Conservation (phyloP, 2,888 invertebrate species). For the Eledone cirrhosa region DNA sequence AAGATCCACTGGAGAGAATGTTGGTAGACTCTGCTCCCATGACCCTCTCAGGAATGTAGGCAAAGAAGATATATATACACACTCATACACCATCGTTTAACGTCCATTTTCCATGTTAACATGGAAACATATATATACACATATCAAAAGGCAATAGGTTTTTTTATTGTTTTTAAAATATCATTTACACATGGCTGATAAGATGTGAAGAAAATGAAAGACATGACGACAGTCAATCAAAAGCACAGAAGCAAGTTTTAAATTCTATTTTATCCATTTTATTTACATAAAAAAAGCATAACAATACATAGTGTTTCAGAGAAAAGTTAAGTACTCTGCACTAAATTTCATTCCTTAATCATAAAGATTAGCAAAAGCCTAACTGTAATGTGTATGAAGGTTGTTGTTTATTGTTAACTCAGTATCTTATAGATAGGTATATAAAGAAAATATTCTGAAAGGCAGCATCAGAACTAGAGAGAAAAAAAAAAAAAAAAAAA, state of each 20-base stretch:
- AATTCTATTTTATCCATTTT: slow-evolving; percentile 28
- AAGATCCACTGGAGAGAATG: no score
- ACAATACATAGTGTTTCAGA: slow-evolving; percentile 25
- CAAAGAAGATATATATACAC: not conserved
- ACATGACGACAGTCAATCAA: not conserved
- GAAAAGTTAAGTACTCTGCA: slow-evolving; percentile 24
- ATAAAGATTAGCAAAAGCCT: slow-evolving; percentile 13
- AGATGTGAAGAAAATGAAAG: no score
- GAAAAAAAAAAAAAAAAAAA: not conserved
- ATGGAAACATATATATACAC: no score
- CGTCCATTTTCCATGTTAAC: no score
- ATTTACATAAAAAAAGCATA: slow-evolving; percentile 27
- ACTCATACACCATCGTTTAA: not conserved
- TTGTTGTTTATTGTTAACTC: not conserved
- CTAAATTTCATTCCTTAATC: slow-evolving; percentile 12
- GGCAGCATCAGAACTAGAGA: slow-evolving; percentile 8
- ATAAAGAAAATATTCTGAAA: slow-evolving; percentile 4
- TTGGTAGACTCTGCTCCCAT: no score
- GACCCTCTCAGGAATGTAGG: no score
- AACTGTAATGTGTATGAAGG: slow-evolving; percentile 14
- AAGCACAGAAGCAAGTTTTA: slow-evolving; percentile 15
- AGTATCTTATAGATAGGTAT: not conserved
- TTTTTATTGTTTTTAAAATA: not conserved
- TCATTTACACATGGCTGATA: no score
- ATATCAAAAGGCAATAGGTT: no score